A percentile compares a stretch with the other conserved stretches of the same genome.
These are phyloP conservation scores for Engraulis encrasicolus DNA, from an alignment of 2,113 vertebrate species.

Conservation along the genomic window DNA sequence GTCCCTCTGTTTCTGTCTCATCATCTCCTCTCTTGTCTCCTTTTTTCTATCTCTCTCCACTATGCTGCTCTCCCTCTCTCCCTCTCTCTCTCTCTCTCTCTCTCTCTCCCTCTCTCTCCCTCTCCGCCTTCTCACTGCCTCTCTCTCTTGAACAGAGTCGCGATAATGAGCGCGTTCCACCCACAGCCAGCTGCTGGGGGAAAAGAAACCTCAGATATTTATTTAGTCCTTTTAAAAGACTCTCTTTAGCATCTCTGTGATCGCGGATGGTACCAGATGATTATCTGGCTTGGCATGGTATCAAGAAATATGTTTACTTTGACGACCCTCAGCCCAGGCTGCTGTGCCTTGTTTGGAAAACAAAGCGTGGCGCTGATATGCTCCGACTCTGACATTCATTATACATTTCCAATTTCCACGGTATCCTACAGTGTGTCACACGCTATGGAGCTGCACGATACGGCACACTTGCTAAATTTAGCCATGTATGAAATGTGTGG, in stretches of 20 bases:
- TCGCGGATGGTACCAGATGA: not conserved
- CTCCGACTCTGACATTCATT: not conserved
- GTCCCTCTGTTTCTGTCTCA: not conserved
- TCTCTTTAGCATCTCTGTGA: not conserved
- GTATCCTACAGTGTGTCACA: not conserved
- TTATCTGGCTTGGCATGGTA: not conserved
- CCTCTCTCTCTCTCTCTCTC: not conserved
- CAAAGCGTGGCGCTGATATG: not conserved
- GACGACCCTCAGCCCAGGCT: not conserved
- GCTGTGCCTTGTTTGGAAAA: not conserved
- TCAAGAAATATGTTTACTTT: not conserved
- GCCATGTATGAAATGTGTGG: not conserved
- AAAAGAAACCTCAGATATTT: slow-evolving; percentile 21
- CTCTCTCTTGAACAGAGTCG: not conserved
- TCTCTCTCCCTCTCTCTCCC: slow-evolving; percentile 43
- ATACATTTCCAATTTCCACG: not conserved
- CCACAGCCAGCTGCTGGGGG: slow-evolving; percentile 12
- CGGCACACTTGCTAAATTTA: not conserved
- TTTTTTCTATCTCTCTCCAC: slow-evolving; percentile 47
- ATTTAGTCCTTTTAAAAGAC: slow-evolving; percentile 14
- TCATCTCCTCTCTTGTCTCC: not conserved
- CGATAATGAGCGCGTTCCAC: slow-evolving; percentile 24
- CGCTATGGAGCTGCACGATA: not conserved
- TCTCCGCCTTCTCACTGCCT: slow-evolving; percentile 59
- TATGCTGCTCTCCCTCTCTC: slow-evolving; percentile 8